Evolutionary conservation across 2,888 invertebrate genomes (phyloP).

Genomic region (Drosophila kuntzei): DNA sequence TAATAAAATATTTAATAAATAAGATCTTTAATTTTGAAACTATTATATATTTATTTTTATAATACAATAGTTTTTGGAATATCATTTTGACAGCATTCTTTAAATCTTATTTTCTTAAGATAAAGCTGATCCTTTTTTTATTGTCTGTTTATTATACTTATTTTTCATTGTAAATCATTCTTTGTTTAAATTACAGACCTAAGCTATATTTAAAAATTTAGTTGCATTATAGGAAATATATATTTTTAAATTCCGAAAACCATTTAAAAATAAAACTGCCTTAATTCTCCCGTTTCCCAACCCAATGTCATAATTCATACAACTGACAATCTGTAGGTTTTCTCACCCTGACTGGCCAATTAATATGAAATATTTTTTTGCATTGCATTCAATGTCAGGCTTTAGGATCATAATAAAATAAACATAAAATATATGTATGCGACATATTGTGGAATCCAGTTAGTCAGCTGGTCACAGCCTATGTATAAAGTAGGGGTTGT

Average conservation of each 20-base stretch:
- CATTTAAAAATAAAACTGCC: not conserved
- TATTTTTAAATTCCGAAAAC: not conserved
- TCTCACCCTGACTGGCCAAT: slow-evolving; percentile 55
- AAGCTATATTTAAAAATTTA: no score
- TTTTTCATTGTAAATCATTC: no score
- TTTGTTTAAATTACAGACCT: no score
- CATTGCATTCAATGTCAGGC: slow-evolving; percentile 28
- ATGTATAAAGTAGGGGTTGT: slow-evolving; percentile 37
- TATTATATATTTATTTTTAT: no score
- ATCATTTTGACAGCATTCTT: no score
- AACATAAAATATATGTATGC: slow-evolving; percentile 19
- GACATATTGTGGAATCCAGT: slow-evolving; percentile 53
- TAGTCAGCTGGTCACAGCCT: slow-evolving; percentile 61
- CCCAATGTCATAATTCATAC: not conserved
- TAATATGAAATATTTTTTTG: slow-evolving; percentile 43
- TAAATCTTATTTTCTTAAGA: no score
- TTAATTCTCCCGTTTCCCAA: not conserved
- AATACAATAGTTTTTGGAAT: no score
- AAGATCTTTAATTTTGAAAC: no score
- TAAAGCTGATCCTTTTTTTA: no score
- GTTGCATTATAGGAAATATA: no score
- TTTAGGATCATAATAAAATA: slow-evolving; percentile 31
- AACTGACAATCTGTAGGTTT: slow-evolving; percentile 18
- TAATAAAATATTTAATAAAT: no score
- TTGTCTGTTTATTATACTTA: no score